phyloP scores from a whole-genome alignment of 1,140 invertebrate species.

The Drosophila tsacasi region DNA sequence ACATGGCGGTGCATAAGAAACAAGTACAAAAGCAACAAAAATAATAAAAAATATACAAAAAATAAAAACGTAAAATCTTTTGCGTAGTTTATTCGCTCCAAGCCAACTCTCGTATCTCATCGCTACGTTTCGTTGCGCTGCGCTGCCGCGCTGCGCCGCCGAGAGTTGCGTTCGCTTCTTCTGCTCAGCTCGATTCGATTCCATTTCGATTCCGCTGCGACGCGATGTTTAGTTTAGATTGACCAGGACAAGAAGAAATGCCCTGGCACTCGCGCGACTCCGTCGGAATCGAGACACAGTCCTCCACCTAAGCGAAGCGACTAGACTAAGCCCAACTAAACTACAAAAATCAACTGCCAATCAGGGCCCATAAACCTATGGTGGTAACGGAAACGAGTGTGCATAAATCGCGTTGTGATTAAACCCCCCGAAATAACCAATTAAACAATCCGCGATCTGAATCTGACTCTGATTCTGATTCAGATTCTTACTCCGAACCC shows the following conservation, averaged over 20 bases:
- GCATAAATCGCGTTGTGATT: constrained; percentile 49
- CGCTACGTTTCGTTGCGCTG: constrained; percentile 65
- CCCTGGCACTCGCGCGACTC: constrained; percentile 63
- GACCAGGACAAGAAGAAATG: constrained; percentile 68
- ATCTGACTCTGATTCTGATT: constrained; percentile 3
- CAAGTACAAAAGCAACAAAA: constrained; percentile 44
- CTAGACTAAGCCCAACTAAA: constrained; percentile 7
- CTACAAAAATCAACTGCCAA: constrained; percentile 36
- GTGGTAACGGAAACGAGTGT: constrained; percentile 43
- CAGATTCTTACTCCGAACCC: constrained; percentile 4
- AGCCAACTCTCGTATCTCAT: constrained; percentile 62
- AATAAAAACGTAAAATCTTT: constrained; percentile 69
- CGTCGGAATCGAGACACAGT: constrained; percentile 46
- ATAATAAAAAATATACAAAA: constrained; percentile 47
- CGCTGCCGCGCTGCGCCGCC: constrained; percentile 39
- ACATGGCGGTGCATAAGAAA: constrained; percentile 40
- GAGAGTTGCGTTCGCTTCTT: constrained; percentile 46
- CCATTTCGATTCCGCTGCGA: constrained; percentile 41
- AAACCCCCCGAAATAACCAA: constrained; percentile 17
- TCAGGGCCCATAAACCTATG: constrained; percentile 18
- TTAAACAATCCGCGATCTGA: constrained; percentile 22
- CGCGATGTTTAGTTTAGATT: constrained; percentile 65
- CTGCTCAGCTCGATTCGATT: constrained; percentile 37
- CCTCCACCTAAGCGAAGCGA: constrained; percentile 18
- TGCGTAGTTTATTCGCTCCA: constrained; percentile 73